Conservation (phyloP, 2,888 invertebrate genomes). For the Ypsolopha sequella region DNA sequence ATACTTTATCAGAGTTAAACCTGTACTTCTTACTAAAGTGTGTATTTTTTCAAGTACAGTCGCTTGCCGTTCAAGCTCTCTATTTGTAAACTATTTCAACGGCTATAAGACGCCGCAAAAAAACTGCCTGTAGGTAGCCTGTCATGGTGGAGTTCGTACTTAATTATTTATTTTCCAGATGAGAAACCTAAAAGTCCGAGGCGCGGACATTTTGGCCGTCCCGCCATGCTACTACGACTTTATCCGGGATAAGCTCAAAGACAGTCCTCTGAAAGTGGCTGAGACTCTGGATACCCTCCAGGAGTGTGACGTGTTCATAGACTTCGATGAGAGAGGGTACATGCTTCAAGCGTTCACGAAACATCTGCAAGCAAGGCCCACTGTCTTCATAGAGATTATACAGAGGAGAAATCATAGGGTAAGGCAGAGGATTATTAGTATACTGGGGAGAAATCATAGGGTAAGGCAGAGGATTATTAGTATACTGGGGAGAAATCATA, state of each 20-base stretch:
- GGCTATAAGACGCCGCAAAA: too few relatives aligned
- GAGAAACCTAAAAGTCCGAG: constrained; percentile 80
- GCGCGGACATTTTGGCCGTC: constrained; percentile 89
- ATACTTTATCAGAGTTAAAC: too few relatives aligned
- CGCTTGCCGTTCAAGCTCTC: too few relatives aligned
- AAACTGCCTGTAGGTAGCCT: too few relatives aligned
- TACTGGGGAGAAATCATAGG: too few relatives aligned
- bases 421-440: constrained; percentile 26
- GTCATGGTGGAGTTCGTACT: too few relatives aligned
- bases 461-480: too few relatives aligned
- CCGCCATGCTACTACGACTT: constrained; percentile 92
- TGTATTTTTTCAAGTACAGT: too few relatives aligned
- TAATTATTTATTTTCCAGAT: constrained; percentile 56
- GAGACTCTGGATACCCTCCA: constrained; percentile 87
- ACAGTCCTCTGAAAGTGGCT: constrained; percentile 74
- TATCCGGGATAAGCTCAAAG: constrained; percentile 80
- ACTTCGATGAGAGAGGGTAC: constrained; percentile 97
- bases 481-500: too few relatives aligned
- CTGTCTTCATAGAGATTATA: constrained; percentile 95
- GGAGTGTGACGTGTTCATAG: constrained; percentile 91
- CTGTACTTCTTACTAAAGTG: too few relatives aligned
- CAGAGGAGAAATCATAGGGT: constrained; percentile 94
- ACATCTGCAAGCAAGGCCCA: constrained; percentile 95
- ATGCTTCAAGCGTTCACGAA: constrained; percentile 96
- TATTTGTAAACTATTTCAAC: too few relatives aligned